Evolutionary conservation across 2,888 invertebrate genomes (phyloP), one percentile per base, ranked within the genome.

Genomic region (Tyria jacobaeae): DNA sequence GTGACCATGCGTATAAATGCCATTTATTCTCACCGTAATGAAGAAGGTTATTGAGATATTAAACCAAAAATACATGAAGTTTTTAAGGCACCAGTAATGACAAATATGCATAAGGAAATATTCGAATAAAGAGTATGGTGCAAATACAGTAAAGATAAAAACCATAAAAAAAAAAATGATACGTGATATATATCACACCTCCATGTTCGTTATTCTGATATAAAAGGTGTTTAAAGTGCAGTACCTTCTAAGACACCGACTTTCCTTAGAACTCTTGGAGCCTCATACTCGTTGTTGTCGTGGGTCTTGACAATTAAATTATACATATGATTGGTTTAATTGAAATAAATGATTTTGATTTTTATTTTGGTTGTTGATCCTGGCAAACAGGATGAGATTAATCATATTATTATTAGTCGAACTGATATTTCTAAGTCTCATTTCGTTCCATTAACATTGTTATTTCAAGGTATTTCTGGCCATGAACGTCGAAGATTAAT

Each of bases 401-500:
- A 12, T 21, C 12, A 21, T 4, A 7, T 41, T 17, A 41, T 17
- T 9, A 17, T 41, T 41, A 9, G 41, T 41, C 10, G 27, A 6
- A 6, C 27, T 31, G 7, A 6, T 31, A 31, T 31, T 31, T 31
- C 27, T 31, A 6, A 21, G 12, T 10, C 12, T 37, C 21, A 2
- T 9, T 12, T 4, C 17, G 35, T 35, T 24, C 51, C 15, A 51
- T 21, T 35, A 51, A 35, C 51, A 35, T 34, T 34, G 35, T 51
- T 14, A 35, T 51, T 51, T 24, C 51, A 51, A 51, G 35, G 51
- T 9, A 35, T 51, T 35, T 51, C 60, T 57, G 53, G 57, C 71
- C 75, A 41, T 75, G 66, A 64, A 75, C 57, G 31, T 37, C 4
- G 12, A 54, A 68, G 59, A 66, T 60, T 63, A 66, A 76, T 68